phyloP scores from a whole-genome alignment of 2,888 invertebrate species.

The Aelia acuminata region DNA sequence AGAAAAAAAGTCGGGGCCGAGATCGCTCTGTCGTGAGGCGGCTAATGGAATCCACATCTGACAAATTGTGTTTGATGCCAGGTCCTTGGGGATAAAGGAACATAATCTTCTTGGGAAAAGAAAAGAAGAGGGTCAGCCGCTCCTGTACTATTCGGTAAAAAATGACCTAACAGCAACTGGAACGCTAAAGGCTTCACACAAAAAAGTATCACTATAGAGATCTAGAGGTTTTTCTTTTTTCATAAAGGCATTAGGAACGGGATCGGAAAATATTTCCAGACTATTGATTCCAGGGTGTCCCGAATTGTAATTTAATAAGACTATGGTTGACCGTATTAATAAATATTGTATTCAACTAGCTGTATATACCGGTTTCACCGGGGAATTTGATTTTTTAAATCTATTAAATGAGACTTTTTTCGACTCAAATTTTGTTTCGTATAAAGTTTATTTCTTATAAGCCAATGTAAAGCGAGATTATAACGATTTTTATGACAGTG shows the following conservation, averaged over 20 bases:
- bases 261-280: background rate
- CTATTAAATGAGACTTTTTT: too few relatives aligned
- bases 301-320: background rate
- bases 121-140: background rate
- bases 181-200: background rate
- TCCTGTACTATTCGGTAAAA: background rate
- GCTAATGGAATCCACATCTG: slow-evolving; percentile 48
- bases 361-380: too few relatives aligned
- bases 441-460: too few relatives aligned
- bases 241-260: background rate
- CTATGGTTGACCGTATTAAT: too few relatives aligned
- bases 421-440: too few relatives aligned
- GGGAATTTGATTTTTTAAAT: too few relatives aligned
- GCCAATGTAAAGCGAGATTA: too few relatives aligned
- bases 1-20: background rate
- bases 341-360: too few relatives aligned
- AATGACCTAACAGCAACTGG: background rate
- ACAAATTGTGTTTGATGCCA: slow-evolving; percentile 47
- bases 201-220: slow-evolving; percentile 15
- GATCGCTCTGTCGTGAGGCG: slow-evolving; percentile 45
- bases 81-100: slow-evolving; percentile 14
- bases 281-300: background rate
- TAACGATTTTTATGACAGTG: too few relatives aligned
- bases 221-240: background rate
- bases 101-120: slow-evolving; percentile 37